Base-by-base conservation (phyloP, 2,888 invertebrate genomes). In the Mimas tiliae region DNA sequence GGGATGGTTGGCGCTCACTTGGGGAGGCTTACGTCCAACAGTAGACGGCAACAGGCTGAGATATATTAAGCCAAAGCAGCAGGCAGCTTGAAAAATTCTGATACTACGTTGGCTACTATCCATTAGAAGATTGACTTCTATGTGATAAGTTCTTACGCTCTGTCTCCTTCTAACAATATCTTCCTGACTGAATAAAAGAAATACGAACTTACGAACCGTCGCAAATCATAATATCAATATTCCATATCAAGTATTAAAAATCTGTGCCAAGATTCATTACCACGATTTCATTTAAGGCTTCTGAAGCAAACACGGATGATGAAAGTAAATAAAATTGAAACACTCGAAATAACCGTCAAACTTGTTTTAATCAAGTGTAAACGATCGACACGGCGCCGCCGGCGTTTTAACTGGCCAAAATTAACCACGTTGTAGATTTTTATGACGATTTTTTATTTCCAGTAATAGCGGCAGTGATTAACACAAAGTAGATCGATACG, bases 261-360 rank as follows among this genome's bases (percentile, higher is more conserved):
- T 50, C 19, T 19, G 16, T 19, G 19, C 9, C 50, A 19, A 50
- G 19, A 50, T 14, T 1, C 45, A 45, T 50, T 50, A 19, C 50
- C 38, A 38, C 38, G 8, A 9, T 8, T 2, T 50, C 50, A 1
- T 19, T 50, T 19, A 19, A 42, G n/a, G n/a, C 53, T 53, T 33
- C 58, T 9, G 34, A 55, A 9, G 14, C 2, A 38, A 55, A 16
- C 16, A 1, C 34, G 16, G 38, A 58, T 42, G 7, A 58, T 19
- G 58, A 58, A 16, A 58, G 58, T 58, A 58, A 58, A 58, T 58
- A 19, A 58, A 58, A 58, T 58, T 58, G 42, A 58, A 58, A 58
- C 38, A 58, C 58, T 3, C 12, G 38, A 58, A 58, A 38, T 42
- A 38, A 58, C 58, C 58, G 58, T 58, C 38, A 58, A 42, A 58